Base-by-base conservation (phyloP, 2,113 vertebrate species). In the Centropristis striata region DNA sequence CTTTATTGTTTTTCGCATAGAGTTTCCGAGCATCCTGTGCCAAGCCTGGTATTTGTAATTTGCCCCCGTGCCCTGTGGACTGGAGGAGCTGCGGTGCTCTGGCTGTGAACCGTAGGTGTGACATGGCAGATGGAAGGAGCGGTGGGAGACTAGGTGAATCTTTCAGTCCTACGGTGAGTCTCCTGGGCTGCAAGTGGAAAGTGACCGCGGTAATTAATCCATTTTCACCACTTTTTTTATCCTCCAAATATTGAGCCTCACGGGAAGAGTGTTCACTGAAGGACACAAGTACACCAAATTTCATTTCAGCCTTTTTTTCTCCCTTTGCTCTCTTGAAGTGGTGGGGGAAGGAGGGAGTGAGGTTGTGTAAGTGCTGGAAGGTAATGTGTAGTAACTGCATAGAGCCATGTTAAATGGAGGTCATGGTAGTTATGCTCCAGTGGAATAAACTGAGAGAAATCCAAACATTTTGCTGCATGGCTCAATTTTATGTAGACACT, bases 121-220 rank as follows among this genome's bases (percentile, higher is more conserved):
- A 90, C 83, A 86, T 39, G 88, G 85, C 93, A 94, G 92, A 95
- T 93, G 93, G 92, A 93, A 76, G 75, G 79, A 88, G 80, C 92
- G 15, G 92, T 88, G 86, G 92, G 92, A 90, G 90, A 69, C 78
- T 71, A 74, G 85, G 82, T 86, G 86, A 86, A 86, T 89, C 81
- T 85, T 80, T 73, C 71, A 77, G 69, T 91, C 91, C 86, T 73
- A 71, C 32, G 64, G 87, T 25, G 83, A 84, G 46, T 89, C 90
- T 73, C 89, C 86, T 77, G 87, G 88, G 89, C 88, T 55, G 82
- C 36, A 41, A 86, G 81, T 80, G 87, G 81, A 92, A 92, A 92
- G 82, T 88, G 84, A 90, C 87, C 65, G 58, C 25, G 37, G 83
- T 92, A 91, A 93, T 94, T 94, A 93, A 94, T 94, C 87, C 88